Evolutionary conservation across 2,113 vertebrate species (phyloP), one percentile per base, ranked within the genome.

Genomic region (Malurus melanocephalus): DNA sequence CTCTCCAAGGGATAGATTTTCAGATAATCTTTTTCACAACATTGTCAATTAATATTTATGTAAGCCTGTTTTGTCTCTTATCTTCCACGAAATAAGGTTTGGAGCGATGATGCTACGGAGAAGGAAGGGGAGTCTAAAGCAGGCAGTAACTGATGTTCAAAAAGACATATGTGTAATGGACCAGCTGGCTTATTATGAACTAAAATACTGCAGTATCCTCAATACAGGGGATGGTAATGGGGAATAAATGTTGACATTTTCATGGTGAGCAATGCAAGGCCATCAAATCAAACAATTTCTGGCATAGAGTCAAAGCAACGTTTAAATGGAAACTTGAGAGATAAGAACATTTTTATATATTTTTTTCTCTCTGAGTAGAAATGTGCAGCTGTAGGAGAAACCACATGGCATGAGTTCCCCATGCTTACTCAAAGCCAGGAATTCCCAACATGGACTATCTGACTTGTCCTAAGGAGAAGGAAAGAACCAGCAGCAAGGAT

Each of bases 211-310:
- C 85, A 85, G 81, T 77, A 89, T 78, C 95, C 92, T 92, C 96
- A 91, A 76, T 73, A 73, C 68, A 93, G 60, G 85, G 62, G 49
- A 89, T 46, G n/a, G 27, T 66, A 87, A 93, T 8, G 2, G 74
- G 87, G 91, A 92, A 90, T 75, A 92, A 92, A 91, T 88, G 86
- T 95, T 95, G 81, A 93, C 85, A 92, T 96, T 94, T 96, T 94
- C 27, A 9, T 87, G 85, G 93, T 94, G 85, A 95, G 89, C 87
- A 90, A 80, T 73, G 80, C 69, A 90, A 95, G 87, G 73, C 92
- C 89, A 94, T 95, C 93, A 93, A 87, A 94, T 95, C 93, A 94
- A 93, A 93, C 81, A 79, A 61, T 93, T 95, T 85, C 79, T 95
- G 93, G 94, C 90, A 91, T 75, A 86, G 67, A 94, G 66, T 96